Base-by-base conservation (phyloP, 2,797 vertebrate species). In the Triplophysa bombifrons region DNA sequence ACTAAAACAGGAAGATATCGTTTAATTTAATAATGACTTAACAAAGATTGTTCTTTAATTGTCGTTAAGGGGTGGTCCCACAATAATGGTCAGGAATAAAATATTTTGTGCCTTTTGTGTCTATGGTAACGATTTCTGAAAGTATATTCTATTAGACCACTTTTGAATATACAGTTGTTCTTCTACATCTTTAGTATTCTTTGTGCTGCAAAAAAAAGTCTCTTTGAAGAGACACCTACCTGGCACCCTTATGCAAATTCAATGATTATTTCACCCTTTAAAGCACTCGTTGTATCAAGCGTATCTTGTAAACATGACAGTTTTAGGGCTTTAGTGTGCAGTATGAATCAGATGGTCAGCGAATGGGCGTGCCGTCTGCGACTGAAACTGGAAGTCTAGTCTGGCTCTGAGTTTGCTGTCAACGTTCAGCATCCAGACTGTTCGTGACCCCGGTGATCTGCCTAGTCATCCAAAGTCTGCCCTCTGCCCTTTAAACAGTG, bases 381-480 rank as follows among this genome's bases (percentile, higher is more conserved):
- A 1, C 58, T 27, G 4, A 71, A 16, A 50, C n/a, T 11, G 19
- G 53, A 67, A 2, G 61, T 34, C 46, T 25, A 19, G 56, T 8
- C 19, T 71, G 56, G 16, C 30, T 63, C 11, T 38, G 16, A 44
- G n/a, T 41, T 22, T 4, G 12, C 51, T 16, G 58, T 58, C n/a
- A 60, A 44, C 4, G 20, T 65, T 41, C 38, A 48, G 50, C 10
- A 51, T 53, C 38, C 34, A 48, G 55, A 41, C 56, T 63, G 71
- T 34, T 53, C n/a, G 27, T 73, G 77, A 73, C 77, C 77, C 70
- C 70, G 30, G 60, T 73, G 77, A 73, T 67, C 77, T 58, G 44
- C 56, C 81, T 41, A 53, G 20, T 73, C 50, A 80, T 69, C 25
- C 58, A 68, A 71, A 63, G 50, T 48, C 27, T 79, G 51, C 60